A percentile compares a stretch with the other conserved stretches of the same genome.
Evolutionary conservation across 2,113 vertebrate species (phyloP).

Genomic region (Nematolebias whitei): DNA sequence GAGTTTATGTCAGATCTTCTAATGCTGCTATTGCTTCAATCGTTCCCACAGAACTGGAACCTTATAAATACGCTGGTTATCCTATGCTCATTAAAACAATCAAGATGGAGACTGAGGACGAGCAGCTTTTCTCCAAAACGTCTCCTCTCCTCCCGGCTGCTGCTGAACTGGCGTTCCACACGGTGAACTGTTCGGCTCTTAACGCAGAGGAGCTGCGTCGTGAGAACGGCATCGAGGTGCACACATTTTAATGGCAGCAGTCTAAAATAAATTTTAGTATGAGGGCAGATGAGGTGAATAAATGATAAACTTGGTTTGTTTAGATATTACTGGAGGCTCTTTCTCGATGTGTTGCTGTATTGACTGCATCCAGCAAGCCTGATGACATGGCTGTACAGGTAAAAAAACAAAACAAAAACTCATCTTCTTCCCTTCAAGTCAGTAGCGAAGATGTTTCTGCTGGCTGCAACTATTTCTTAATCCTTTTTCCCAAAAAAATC

Average conservation of each 20-base stretch:
- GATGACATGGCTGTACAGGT: conserved; percentile 98
- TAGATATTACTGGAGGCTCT: conserved; percentile 93
- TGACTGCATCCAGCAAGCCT: conserved; percentile 91
- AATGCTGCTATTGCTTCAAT: neutral
- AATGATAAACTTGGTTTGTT: neutral
- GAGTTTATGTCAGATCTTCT: neutral
- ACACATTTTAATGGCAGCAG: neutral
- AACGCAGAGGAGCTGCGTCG: conserved; percentile 96
- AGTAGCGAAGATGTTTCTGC: neutral
- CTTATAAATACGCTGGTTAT: conserved; percentile 98
- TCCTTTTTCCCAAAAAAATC: neutral
- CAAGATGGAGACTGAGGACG: conserved; percentile 93
- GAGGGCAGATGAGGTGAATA: neutral
- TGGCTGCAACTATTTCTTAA: neutral
- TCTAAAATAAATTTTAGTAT: neutral
- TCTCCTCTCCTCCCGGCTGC: conserved; percentile 92
- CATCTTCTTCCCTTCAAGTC: no score
- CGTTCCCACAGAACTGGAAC: conserved; percentile 86
- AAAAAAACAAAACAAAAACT: neutral
- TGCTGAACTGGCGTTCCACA: conserved; percentile 93
- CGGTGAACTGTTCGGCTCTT: conserved; percentile 95
- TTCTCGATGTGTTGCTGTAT: conserved; percentile 92
- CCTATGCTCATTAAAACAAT: conserved; percentile 99
- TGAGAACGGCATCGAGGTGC: conserved; percentile 94
- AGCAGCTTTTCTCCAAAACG: conserved; percentile 93